Base-by-base conservation (phyloP, 2,888 invertebrate genomes). In the Microdon myrmicae region DNA sequence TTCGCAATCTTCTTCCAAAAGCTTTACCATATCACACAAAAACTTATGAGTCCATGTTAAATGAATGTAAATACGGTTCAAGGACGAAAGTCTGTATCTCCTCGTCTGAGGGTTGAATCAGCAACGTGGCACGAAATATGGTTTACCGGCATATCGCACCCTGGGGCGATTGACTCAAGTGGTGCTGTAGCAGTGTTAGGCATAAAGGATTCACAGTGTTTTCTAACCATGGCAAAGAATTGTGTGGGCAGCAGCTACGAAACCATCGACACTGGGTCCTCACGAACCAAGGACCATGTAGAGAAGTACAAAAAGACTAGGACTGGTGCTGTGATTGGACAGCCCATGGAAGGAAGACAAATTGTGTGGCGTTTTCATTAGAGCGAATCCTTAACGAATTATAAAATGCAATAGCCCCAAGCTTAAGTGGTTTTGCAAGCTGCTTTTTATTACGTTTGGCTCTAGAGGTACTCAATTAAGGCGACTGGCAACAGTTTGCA, bases 11-110 rank as follows among this genome's bases (percentile, higher is more conserved):
- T n/a, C 22, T 13, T 12, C 17, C 16, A 16, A n/a, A n/a, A n/a
- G n/a, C n/a, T n/a, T n/a, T n/a, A n/a, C n/a, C n/a, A n/a, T 37
- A 31, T 41, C 47, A 47, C n/a, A 28, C 39, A 47, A 55, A 47
- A 32, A 32, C 13, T 29, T 56, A 49, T 45, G 31, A 53, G 19
- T 45, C n/a, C n/a, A n/a, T n/a, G 32, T 34, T 47, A 41, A 37
- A 12, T 43, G 32, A 64, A 64, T 64, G 37, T 43, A 43, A 47
- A 58, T 58, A 31, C 13, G 28, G 8, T 51, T 41, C 45, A 34
- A 43, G 41, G 51, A 19, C 47, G 28, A 19, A 22, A 20, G 39
- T 9, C 26, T 16, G 19, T 22, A 44, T 31, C 37, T 25, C 19
- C 31, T 17, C n/a, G 2, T 16, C 25, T 22, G 37, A 20, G 9